These are phyloP conservation scores for Phortica variegata DNA, from an alignment of 1,140 invertebrate genomes.

Conservation along the genomic window DNA sequence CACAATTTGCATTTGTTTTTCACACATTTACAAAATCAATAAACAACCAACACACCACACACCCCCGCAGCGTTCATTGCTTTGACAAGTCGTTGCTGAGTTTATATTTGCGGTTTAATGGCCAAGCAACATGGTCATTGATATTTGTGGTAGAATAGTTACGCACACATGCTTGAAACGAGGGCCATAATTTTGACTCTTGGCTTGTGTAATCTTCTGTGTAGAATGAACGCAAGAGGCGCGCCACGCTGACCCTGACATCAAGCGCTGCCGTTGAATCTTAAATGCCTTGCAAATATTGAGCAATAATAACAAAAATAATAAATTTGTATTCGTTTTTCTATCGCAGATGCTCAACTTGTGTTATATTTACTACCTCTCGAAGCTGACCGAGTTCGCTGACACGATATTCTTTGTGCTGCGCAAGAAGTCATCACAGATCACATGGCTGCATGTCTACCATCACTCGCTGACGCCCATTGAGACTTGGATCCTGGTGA, in stretches of 20 bases:
- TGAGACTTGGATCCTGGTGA: conserved; percentile 93
- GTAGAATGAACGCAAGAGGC: too few relatives aligned
- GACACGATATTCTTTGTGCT: conserved; percentile 93
- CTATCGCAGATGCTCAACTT: conserved; percentile 83
- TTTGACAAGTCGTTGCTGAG: too few relatives aligned
- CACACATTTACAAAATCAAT: neutral
- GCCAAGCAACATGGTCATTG: conserved; percentile 5
- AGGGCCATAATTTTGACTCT: conserved; percentile 9
- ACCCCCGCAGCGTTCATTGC: too few relatives aligned
- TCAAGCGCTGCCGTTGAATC: conserved; percentile 13
- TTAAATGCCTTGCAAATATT: conserved; percentile 26
- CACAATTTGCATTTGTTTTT: neutral
- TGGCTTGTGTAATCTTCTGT: conserved; percentile 24
- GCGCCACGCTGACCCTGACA: too few relatives aligned
- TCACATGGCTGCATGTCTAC: conserved; percentile 90
- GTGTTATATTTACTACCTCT: conserved; percentile 97
- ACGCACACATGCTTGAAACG: neutral
- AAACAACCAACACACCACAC: too few relatives aligned
- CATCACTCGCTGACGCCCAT: conserved; percentile 93
- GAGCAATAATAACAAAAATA: too few relatives aligned
- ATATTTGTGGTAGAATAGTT: neutral
- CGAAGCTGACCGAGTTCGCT: conserved; percentile 93
- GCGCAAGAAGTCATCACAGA: conserved; percentile 89
- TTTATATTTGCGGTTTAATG: too few relatives aligned
- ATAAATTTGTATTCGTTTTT: conserved; percentile 24